phyloP scores from a whole-genome alignment of 1,140 invertebrate genomes.

The Mesaphorura yosii region DNA sequence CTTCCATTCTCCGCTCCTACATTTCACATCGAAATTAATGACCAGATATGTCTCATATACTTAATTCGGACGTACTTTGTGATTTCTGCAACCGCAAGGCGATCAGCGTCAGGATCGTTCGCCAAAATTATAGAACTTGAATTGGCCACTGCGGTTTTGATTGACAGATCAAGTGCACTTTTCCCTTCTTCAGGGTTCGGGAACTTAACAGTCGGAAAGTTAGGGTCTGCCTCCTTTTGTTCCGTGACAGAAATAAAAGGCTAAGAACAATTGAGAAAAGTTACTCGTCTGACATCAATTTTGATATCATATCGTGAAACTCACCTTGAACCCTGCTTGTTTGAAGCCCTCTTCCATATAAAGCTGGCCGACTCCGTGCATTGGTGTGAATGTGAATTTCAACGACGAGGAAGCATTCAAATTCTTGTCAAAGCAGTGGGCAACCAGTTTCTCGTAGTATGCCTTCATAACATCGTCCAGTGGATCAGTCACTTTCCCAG shows the following conservation, averaged over 20 bases:
- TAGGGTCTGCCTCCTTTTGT: constrained; percentile 82
- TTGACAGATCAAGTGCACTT: constrained; percentile 71
- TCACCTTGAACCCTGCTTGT: constrained; percentile 58
- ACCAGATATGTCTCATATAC: background rate
- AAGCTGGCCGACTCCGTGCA: constrained; percentile 91
- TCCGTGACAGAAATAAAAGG: constrained; percentile 64
- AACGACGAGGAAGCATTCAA: background rate
- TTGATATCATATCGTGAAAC: constrained; percentile 2
- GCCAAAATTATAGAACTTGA: constrained; percentile 70
- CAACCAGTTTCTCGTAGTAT: constrained; percentile 32
- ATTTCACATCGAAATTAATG: constrained; percentile 3
- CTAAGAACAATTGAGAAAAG: constrained; percentile 34
- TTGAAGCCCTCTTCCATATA: constrained; percentile 67
- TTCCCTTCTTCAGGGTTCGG: constrained; percentile 97
- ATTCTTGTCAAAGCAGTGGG: constrained; percentile 1
- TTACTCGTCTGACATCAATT: background rate
- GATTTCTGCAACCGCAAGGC: constrained; percentile 79
- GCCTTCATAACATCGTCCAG: constrained; percentile 8
- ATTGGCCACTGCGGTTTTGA: constrained; percentile 64
- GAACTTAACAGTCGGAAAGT: constrained; percentile 92
- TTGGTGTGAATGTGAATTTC: constrained; percentile 77
- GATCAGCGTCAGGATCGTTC: constrained; percentile 97
- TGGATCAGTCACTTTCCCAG: constrained; percentile 20
- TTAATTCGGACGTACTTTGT: background rate
- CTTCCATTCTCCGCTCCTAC: constrained; percentile 61